phyloP scores from a whole-genome alignment of 2,888 invertebrate species.

The Gnatocerus cornutus region DNA sequence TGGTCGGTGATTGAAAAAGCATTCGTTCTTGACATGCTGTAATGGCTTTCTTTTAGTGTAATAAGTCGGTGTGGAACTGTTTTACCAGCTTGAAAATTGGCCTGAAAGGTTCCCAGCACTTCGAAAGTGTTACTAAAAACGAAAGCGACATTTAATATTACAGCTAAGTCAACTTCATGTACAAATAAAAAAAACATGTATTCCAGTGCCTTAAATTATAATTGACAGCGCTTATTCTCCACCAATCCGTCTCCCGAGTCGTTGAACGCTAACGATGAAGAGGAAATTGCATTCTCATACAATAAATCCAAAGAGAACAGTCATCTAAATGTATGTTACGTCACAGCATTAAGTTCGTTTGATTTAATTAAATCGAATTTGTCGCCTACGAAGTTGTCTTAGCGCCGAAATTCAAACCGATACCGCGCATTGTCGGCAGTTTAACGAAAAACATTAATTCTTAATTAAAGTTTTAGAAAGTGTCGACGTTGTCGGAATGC shows the following conservation, averaged over 20 bases:
- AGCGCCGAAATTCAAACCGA: slow-evolving; percentile 34
- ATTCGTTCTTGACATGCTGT: too few species aligned
- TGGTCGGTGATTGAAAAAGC: too few species aligned
- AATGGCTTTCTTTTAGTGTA: too few species aligned
- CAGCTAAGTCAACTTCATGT: too few species aligned
- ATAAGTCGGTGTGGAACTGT: too few species aligned
- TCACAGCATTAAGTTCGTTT: slow-evolving; percentile 15
- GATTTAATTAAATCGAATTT: slow-evolving; percentile 43
- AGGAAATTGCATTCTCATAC: slow-evolving; percentile 13
- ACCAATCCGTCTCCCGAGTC: not conserved
- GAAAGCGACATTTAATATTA: too few species aligned
- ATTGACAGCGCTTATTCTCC: slow-evolving; percentile 3
- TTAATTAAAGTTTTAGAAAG: slow-evolving; percentile 59
- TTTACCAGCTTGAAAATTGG: too few species aligned
- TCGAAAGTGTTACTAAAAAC: too few species aligned
- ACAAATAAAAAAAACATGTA: too few species aligned
- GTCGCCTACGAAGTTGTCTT: slow-evolving; percentile 11
- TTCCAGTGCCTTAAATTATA: not conserved
- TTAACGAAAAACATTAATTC: slow-evolving; percentile 56
- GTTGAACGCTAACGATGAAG: slow-evolving; percentile 11
- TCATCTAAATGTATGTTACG: slow-evolving; percentile 15
- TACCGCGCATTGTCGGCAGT: slow-evolving; percentile 40
- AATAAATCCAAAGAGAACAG: slow-evolving; percentile 16
- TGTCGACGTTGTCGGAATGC: slow-evolving; percentile 57
- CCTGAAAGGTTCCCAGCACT: too few species aligned